Conservation (phyloP, 2,113 vertebrate species). For the Zosterops hypoxanthus region DNA sequence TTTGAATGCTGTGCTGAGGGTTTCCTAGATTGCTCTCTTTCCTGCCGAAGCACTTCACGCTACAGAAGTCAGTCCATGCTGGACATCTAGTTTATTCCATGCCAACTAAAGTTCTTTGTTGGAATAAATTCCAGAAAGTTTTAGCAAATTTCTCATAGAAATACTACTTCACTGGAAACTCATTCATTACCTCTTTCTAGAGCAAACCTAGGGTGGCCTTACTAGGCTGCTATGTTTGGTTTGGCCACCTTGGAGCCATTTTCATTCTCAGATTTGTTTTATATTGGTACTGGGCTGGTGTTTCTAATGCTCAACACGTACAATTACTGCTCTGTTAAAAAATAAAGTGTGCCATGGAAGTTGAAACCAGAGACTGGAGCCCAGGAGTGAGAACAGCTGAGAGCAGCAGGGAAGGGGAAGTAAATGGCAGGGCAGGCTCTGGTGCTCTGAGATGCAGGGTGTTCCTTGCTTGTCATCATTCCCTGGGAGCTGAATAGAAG, state of each 20-base stretch:
- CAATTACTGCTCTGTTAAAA: background rate
- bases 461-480: background rate
- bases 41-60: background rate
- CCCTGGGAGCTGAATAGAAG: background rate
- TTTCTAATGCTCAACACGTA: background rate
- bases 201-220: background rate
- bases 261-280: background rate
- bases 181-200: background rate
- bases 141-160: background rate
- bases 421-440: background rate
- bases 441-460: background rate
- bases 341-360: background rate
- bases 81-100: background rate
- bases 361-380: conserved; percentile 19
- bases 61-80: background rate
- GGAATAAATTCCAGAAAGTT: background rate
- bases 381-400: conserved; percentile 42
- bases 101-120: background rate
- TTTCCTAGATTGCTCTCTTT: background rate
- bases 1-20: background rate
- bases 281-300: background rate
- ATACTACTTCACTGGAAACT: background rate
- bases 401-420: conserved; percentile 14
- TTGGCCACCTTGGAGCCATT: background rate
- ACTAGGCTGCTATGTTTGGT: background rate